A percentile compares a stretch with the other conserved stretches of the same genome.
Conservation (phyloP, 2,888 invertebrate species). For the Aspidiotus destructor region DNA sequence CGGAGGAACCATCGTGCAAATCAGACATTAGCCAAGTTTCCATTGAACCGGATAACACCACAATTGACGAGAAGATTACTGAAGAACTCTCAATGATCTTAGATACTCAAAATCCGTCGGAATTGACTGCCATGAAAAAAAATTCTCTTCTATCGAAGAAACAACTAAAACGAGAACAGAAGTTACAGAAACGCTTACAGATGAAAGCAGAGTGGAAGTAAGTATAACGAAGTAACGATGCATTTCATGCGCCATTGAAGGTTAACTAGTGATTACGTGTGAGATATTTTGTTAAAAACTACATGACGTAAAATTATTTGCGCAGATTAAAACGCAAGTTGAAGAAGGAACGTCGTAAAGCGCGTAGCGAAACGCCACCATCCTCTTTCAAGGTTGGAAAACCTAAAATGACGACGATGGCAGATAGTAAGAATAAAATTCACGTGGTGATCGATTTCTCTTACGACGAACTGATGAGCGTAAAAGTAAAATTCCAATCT, state of each 20-base stretch:
- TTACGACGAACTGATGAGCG: constrained; percentile 78
- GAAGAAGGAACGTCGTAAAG: constrained; percentile 18
- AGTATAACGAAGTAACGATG: neutral
- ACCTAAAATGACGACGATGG: constrained; percentile 51
- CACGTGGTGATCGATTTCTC: constrained; percentile 78
- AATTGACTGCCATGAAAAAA: too few relatives aligned
- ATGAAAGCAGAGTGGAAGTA: constrained; percentile 58
- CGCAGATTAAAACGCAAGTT: constrained; percentile 12
- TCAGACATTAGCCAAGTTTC: too few relatives aligned
- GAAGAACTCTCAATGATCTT: too few relatives aligned
- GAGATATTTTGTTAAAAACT: neutral
- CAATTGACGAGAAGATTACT: too few relatives aligned
- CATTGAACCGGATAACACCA: too few relatives aligned
- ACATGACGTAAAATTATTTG: neutral
- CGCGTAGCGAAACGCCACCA: constrained; percentile 9
- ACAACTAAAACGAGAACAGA: constrained; percentile 58
- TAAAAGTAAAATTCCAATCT: constrained; percentile 35
- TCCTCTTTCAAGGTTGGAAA: constrained; percentile 43
- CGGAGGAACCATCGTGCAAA: too few relatives aligned
- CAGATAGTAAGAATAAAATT: constrained; percentile 56
- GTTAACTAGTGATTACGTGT: neutral
- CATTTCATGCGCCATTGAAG: neutral
- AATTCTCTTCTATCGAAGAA: constrained; percentile 44
- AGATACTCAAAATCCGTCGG: too few relatives aligned
- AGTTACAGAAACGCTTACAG: constrained; percentile 63